These are phyloP conservation scores for Melanerpes formicivorus DNA, from an alignment of 2,113 vertebrate species.

Conservation along the genomic window DNA sequence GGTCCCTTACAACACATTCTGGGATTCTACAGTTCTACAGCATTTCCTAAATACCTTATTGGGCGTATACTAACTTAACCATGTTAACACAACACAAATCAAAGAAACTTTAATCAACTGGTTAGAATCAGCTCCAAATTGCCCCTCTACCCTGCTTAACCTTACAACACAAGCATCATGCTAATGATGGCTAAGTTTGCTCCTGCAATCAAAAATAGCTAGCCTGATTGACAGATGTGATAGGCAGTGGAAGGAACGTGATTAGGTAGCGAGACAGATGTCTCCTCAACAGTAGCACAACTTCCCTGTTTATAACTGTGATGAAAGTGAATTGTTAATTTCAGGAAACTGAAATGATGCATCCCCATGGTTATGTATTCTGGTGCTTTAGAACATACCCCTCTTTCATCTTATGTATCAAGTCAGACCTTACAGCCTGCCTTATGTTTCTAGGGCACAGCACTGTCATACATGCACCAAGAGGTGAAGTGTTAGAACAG, in stretches of 20 bases:
- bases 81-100: neutral
- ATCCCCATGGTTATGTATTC: neutral
- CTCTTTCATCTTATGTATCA: neutral
- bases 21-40: neutral
- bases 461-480: neutral
- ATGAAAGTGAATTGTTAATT: slow-evolving; percentile 14
- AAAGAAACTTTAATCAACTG: neutral
- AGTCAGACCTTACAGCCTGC: neutral
- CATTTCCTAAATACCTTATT: neutral
- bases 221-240: neutral
- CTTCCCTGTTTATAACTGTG: neutral
- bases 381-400: neutral
- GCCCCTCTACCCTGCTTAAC: neutral
- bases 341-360: neutral
- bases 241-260: neutral
- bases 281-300: neutral
- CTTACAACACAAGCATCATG: neutral
- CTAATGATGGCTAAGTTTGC: neutral
- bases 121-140: neutral
- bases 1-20: no score
- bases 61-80: neutral
- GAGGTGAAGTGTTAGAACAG: neutral
- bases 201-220: neutral
- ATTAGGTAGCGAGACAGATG: neutral
- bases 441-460: neutral